phyloP scores from a whole-genome alignment of 92 coral and sea anemone species.

The Heliopora coerulea region DNA sequence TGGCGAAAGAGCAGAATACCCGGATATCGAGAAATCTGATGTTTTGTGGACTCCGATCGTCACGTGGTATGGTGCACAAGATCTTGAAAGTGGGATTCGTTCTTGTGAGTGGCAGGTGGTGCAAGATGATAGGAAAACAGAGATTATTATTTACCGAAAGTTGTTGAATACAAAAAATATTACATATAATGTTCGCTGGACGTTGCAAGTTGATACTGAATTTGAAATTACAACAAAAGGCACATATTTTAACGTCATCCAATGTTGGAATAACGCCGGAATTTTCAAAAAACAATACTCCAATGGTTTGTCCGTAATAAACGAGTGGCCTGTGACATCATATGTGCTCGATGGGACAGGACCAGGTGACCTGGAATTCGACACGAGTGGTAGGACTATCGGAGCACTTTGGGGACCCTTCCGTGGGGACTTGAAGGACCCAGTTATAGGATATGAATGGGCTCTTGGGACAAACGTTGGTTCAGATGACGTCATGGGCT shows the following conservation, averaged over 20 bases:
- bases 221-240: slow-evolving; percentile 36
- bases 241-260: slow-evolving; percentile 59
- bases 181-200: slow-evolving; percentile 38
- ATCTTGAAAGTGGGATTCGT: slow-evolving; percentile 66
- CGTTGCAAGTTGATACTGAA: slow-evolving; percentile 48
- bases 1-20: slow-evolving; percentile 50
- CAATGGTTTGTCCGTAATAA: slow-evolving; percentile 78
- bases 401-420: slow-evolving; percentile 88
- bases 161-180: not conserved
- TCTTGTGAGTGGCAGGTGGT: slow-evolving; percentile 67
- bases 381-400: slow-evolving; percentile 60
- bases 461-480: slow-evolving; percentile 72
- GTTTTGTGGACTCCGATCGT: slow-evolving; percentile 68
- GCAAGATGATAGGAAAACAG: slow-evolving; percentile 39
- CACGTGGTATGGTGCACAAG: slow-evolving; percentile 89
- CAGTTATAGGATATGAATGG: slow-evolving; percentile 84
- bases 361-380: slow-evolving; percentile 55
- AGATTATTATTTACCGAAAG: slow-evolving; percentile 7
- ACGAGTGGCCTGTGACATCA: slow-evolving; percentile 74
- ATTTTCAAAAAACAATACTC: slow-evolving; percentile 55
- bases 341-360: slow-evolving; percentile 65
- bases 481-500: slow-evolving; percentile 66
- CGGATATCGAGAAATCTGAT: slow-evolving; percentile 55
- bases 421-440: slow-evolving; percentile 64
- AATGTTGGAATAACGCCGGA: slow-evolving; percentile 76